Conservation (phyloP, 2,113 vertebrate species). For the Megaceryle torquata region DNA sequence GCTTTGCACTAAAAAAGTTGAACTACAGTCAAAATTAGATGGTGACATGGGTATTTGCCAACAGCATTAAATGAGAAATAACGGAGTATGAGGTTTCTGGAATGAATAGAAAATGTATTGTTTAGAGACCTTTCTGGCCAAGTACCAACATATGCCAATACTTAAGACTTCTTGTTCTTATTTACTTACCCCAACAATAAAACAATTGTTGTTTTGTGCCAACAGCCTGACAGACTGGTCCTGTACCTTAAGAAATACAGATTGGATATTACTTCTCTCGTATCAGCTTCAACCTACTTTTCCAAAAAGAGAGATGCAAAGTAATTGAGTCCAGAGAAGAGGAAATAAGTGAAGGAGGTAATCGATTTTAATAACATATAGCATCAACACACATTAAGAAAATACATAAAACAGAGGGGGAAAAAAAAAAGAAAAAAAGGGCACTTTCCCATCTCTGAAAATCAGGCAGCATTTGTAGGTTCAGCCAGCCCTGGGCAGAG, state of each 20-base stretch:
- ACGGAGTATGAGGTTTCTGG: constrained; percentile 67
- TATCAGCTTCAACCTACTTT: constrained; percentile 10
- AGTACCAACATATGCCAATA: constrained; percentile 70
- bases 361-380: constrained; percentile 51
- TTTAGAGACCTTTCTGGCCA: constrained; percentile 61
- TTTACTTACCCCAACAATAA: constrained; percentile 71
- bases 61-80: constrained; percentile 71
- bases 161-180: constrained; percentile 67
- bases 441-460: neutral
- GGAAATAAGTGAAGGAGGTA: constrained; percentile 52
- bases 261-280: constrained; percentile 7
- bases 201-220: constrained; percentile 71
- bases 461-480: neutral
- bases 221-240: constrained; percentile 65
- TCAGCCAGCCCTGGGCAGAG: neutral
- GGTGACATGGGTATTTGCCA: constrained; percentile 72
- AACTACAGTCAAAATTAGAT: constrained; percentile 68
- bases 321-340: constrained; percentile 59
- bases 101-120: constrained; percentile 69
- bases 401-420: neutral
- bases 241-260: constrained; percentile 34
- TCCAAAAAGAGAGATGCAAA: neutral
- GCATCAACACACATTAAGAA: constrained; percentile 20
- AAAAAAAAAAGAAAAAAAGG: neutral
- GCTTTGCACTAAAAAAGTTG: constrained; percentile 58